phyloP scores from a whole-genome alignment of 1,140 invertebrate species.

The Helicoverpa armigera region DNA sequence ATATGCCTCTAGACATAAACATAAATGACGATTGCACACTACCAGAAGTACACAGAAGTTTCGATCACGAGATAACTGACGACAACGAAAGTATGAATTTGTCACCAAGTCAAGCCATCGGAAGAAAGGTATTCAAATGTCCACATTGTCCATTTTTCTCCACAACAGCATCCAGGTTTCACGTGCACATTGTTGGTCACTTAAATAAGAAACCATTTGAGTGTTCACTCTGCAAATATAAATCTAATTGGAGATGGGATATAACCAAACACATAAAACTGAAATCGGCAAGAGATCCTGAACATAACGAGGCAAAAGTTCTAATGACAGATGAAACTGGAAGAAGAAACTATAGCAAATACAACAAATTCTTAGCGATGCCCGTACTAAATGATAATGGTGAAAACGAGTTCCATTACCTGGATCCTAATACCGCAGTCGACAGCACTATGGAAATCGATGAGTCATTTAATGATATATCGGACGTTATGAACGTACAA shows the following conservation, averaged over 20 bases:
- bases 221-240: slow-evolving; percentile 97
- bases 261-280: slow-evolving; percentile 98
- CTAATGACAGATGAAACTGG: slow-evolving; percentile 97
- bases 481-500: slow-evolving; percentile 63
- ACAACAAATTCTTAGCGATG: slow-evolving; percentile 93
- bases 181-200: slow-evolving; percentile 97
- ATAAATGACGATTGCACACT: slow-evolving; percentile 81
- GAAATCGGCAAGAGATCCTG: slow-evolving; percentile 93
- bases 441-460: slow-evolving; percentile 72
- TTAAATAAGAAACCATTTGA: slow-evolving; percentile 97
- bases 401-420: slow-evolving; percentile 79
- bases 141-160: slow-evolving; percentile 97
- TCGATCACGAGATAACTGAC: slow-evolving; percentile 76
- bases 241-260: slow-evolving; percentile 98
- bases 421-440: slow-evolving; percentile 73
- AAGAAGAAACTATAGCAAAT: slow-evolving; percentile 96
- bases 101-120: slow-evolving; percentile 80
- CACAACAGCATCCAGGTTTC: slow-evolving; percentile 95
- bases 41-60: slow-evolving; percentile 67
- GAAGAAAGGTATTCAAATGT: slow-evolving; percentile 94
- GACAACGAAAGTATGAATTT: slow-evolving; percentile 82
- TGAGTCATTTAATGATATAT: slow-evolving; percentile 70
- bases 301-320: slow-evolving; percentile 92
- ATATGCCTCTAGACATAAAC: slow-evolving; percentile 79
- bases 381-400: slow-evolving; percentile 89